Conservation (phyloP, 1,140 invertebrate genomes). For the Venustaconcha ellipsiformis region DNA sequence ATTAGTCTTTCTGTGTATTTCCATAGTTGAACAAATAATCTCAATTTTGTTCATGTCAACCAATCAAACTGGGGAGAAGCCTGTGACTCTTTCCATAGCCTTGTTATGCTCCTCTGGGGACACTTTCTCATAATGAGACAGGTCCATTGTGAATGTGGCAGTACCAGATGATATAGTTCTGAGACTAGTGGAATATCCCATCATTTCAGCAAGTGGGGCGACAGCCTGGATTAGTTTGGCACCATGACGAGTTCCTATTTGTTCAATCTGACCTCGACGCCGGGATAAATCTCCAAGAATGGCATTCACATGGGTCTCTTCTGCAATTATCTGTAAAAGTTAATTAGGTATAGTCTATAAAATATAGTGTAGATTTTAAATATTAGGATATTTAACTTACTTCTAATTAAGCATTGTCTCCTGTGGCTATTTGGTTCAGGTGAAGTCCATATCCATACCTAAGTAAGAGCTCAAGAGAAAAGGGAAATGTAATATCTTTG, state of each 20-base stretch:
- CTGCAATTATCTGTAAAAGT: conserved; percentile 70
- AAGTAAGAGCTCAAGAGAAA: too few species aligned
- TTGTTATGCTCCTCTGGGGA: conserved; percentile 41
- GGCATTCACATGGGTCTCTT: conserved; percentile 75
- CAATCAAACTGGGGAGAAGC: too few species aligned
- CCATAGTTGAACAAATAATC: too few species aligned
- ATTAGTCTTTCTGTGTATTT: too few species aligned
- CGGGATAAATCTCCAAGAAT: conserved; percentile 83
- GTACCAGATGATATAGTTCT: conserved; percentile 88
- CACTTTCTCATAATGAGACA: conserved; percentile 76
- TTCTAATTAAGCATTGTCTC: not conserved
- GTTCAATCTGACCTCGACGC: conserved; percentile 75
- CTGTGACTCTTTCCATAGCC: conserved; percentile 24
- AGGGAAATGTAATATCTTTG: too few species aligned
- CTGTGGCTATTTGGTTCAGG: too few species aligned
- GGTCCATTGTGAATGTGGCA: conserved; percentile 88
- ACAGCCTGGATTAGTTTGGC: conserved; percentile 77
- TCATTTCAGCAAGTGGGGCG: conserved; percentile 86
- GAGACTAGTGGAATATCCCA: conserved; percentile 86
- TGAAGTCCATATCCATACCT: too few species aligned
- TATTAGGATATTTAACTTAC: not conserved
- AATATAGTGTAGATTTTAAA: not conserved
- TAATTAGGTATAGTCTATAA: not conserved
- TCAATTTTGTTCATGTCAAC: too few species aligned
- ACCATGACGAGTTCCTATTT: conserved; percentile 70